Evolutionary conservation across 2,888 invertebrate genomes (phyloP), one percentile per base, ranked within the genome.

Genomic region (Chirona hameri): DNA sequence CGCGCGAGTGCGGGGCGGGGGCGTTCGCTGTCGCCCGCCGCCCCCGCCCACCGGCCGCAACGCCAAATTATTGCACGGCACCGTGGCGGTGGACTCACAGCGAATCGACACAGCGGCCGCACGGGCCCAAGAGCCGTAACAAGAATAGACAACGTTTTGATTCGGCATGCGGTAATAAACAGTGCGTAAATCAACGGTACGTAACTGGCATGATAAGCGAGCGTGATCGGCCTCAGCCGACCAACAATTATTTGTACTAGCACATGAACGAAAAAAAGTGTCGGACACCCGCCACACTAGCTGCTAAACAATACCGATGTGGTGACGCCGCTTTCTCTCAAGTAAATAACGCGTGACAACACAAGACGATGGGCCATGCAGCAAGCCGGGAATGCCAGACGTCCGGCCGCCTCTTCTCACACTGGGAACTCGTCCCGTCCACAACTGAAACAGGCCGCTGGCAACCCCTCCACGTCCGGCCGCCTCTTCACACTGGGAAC

Each of bases 111-210:
- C 76, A 29, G 69, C 76, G 7, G 5, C 24, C 46, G 12, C 9
- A 31, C 72, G 72, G 31, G 57, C 55, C 57, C 5, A n/a, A 27
- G 24, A 39, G 76, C 76, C 76, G 10, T 76, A 76, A 76, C 76
- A 76, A 76, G 76, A 76, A 76, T 76, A 76, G 24, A 76, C 65
- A 60, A 21, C 12, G 76, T 46, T 76, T 76, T 76, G 76, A 76
- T 76, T 76, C 76, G 39, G 76, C 46, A 24, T 46, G 76, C 76
- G 24, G 76, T 24, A 76, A 76, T 76, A 76, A 76, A 46, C 72
- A 39, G 29, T 39, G 46, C 46, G 27, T 72, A 72, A 72, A 29
- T 72, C 72, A 72, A 72, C 27, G 18, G 39, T 39, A 46, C 72
- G 24, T 76, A 46, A 76, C 76, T 76, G 76, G 76, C 76, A 31